Evolutionary conservation across 2,797 vertebrate species (phyloP).

Genomic region (Tapera naevia): DNA sequence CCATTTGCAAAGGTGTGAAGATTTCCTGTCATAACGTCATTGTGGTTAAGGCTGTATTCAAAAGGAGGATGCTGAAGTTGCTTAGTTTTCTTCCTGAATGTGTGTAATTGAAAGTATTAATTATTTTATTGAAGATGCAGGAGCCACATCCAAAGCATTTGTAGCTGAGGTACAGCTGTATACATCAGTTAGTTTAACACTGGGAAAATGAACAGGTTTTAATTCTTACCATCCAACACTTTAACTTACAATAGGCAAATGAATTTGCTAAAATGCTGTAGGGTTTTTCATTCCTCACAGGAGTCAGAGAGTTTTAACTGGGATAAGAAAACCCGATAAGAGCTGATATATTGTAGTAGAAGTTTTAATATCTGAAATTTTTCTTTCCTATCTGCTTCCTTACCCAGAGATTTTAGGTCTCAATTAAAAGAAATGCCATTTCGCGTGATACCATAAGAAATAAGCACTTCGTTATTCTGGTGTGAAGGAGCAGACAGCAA

Average conservation of each 20-base stretch:
- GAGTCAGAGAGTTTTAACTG: not conserved
- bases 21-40: not conserved
- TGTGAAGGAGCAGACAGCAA: not conserved
- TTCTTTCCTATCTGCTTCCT: not conserved
- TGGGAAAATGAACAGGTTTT: not conserved
- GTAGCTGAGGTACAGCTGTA: not conserved
- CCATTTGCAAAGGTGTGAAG: not conserved
- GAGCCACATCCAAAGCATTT: not conserved
- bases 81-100: not conserved
- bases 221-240: not conserved
- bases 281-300: not conserved
- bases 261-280: not conserved
- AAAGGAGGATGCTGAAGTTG: not conserved
- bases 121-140: not conserved
- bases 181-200: not conserved
- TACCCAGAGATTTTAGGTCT: not conserved
- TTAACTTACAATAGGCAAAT: not conserved
- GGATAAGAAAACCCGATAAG: not conserved
- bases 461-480: not conserved
- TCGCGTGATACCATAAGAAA: not conserved
- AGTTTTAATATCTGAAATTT: not conserved
- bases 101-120: not conserved
- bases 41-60: not conserved
- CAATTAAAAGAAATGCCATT: not conserved
- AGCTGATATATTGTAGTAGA: not conserved